Base-by-base conservation (phyloP, 2,888 invertebrate genomes). In the Scrobipalpa atriplicella region DNA sequence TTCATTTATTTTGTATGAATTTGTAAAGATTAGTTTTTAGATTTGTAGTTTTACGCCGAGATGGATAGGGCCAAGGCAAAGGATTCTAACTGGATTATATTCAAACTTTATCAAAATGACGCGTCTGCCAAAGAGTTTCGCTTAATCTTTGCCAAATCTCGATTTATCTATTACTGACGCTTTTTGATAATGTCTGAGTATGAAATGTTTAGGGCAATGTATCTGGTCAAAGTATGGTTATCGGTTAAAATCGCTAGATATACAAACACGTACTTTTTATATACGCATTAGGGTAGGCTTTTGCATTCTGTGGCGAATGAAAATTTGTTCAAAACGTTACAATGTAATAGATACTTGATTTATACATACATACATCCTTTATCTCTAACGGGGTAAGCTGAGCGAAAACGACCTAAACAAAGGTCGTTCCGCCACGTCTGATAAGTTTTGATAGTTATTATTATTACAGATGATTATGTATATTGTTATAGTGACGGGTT, bases 211-310 rank as follows among this genome's bases (percentile, higher is more conserved):
- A 75, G 74, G 75, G 75, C 78, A 81, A 76, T 80, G 80, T 80
- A 80, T 86, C 85, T 84, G 87, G 87, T 89, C 87, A 86, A 79
- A 75, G 80, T 84, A 82, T 84, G 83, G 79, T 82, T 84, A 83
- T 79, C 79, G 82, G 79, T 84, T 83, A 77, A 79, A 81, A 78
- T 77, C 78, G 81, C 82, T 88, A 88, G 85, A 78, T 86, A 82
- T 85, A 87, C 80, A 80, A 76, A 86, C 78, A 79, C 74, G 75
- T 82, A 80, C 75, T 81, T 81, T 81, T 80, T 80, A 81, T 86
- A 85, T 85, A 86, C 86, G 89, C 90, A 86, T 88, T 90, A 90
- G 85, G 79, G 79, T 89, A 89, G 86, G 84, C 79, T 82, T 82
- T 70, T 74, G 73, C 69, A 75, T 67, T 76, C 78, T 80, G 79